phyloP scores from a whole-genome alignment of 1,140 invertebrate genomes.

The Pseudomyrmex cubaensis region DNA sequence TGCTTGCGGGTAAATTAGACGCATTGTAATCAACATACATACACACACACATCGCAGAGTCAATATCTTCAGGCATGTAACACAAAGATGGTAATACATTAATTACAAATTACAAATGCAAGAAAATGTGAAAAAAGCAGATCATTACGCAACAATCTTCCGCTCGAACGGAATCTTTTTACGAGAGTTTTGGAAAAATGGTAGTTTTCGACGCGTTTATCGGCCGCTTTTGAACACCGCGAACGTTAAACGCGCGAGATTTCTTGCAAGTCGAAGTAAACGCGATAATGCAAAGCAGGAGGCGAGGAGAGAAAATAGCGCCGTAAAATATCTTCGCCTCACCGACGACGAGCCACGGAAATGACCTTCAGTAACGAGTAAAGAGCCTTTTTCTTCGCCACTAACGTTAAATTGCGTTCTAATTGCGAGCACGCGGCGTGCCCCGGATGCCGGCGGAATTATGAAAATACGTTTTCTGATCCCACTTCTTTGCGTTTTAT shows the following conservation, averaged over 20 bases:
- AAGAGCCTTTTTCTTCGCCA: constrained; percentile 59
- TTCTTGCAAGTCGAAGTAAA: constrained; percentile 51
- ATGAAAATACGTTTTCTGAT: constrained; percentile 61
- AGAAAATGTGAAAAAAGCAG: neutral
- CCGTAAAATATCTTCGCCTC: constrained; percentile 46
- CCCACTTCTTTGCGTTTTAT: constrained; percentile 44
- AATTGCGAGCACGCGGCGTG: constrained; percentile 53
- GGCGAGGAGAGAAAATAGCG: constrained; percentile 43
- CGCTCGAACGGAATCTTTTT: neutral
- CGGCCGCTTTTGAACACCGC: neutral
- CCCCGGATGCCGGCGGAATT: constrained; percentile 50
- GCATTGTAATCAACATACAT: constrained; percentile 3
- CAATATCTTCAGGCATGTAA: neutral
- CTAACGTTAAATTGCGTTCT: constrained; percentile 61
- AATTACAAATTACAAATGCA: neutral
- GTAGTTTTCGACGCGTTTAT: neutral
- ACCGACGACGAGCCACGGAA: constrained; percentile 32
- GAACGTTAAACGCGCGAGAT: constrained; percentile 19
- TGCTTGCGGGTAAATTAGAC: constrained; percentile 17
- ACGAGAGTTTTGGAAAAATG: constrained; percentile 27
- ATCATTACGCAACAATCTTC: neutral
- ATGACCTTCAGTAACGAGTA: constrained; percentile 56
- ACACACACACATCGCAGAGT: neutral
- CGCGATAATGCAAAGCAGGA: constrained; percentile 56
- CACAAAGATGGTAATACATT: neutral